Evolutionary conservation across 2,113 vertebrate genomes (phyloP).

Genomic region (Oncorhynchus clarkii): DNA sequence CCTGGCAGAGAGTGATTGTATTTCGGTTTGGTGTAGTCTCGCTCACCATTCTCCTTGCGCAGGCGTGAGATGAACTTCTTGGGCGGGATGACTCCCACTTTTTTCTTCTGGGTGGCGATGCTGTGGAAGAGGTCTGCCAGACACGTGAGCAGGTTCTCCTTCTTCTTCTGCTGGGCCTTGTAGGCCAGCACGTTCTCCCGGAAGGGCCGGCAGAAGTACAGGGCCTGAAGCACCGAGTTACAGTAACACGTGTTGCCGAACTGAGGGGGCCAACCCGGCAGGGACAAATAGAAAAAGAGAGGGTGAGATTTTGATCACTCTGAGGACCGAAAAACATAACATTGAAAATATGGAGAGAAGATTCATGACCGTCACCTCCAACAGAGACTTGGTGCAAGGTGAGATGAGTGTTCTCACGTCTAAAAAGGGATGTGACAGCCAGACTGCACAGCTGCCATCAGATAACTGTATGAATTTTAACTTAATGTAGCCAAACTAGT

Average conservation of each 20-base stretch:
- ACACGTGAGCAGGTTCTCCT: constrained; percentile 95
- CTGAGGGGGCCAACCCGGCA: constrained; percentile 60
- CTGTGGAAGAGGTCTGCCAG: constrained; percentile 98
- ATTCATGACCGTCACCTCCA: too few relatives aligned
- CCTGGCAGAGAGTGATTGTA: too few relatives aligned
- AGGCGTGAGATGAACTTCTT: constrained; percentile 98
- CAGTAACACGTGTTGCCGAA: constrained; percentile 99
- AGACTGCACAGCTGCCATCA: neutral
- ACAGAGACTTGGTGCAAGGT: too few relatives aligned
- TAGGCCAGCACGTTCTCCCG: constrained; percentile 96
- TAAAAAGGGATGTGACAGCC: neutral
- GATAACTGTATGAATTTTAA: neutral
- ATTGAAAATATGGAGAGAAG: too few relatives aligned
- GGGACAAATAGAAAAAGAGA: neutral
- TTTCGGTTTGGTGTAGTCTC: neutral
- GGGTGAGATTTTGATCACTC: too few relatives aligned
- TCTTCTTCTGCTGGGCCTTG: constrained; percentile 98
- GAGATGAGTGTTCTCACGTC: too few relatives aligned
- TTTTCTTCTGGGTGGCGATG: constrained; percentile 98
- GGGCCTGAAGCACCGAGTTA: constrained; percentile 95
- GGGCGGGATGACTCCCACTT: constrained; percentile 97
- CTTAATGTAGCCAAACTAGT: too few relatives aligned
- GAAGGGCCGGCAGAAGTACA: constrained; percentile 96
- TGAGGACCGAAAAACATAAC: too few relatives aligned
- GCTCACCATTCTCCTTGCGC: constrained; percentile 93